Percentiles rank a stretch among this genome's conserved stretches.
These are phyloP conservation scores for Coecobrya sp. DNA, from an alignment of 2,888 invertebrate genomes.

Conservation along the genomic window DNA sequence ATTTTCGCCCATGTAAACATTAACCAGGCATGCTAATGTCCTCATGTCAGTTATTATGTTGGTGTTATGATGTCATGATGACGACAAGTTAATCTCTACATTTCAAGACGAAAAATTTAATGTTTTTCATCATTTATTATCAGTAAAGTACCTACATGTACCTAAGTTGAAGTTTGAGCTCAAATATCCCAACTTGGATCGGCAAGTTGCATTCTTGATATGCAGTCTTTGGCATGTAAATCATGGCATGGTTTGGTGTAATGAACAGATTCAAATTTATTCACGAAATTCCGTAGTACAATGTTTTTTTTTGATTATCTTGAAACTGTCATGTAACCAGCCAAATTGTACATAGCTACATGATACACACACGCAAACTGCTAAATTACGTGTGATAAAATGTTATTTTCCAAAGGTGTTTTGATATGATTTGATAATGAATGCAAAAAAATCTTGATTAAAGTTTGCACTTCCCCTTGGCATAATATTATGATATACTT, in stretches of 20 bases:
- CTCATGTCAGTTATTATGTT: slow-evolving; percentile 44
- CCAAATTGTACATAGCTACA: background rate
- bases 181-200: too few species aligned
- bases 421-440: slow-evolving; percentile 65
- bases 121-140: too few species aligned
- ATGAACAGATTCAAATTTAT: too few species aligned
- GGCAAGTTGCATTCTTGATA: too few species aligned
- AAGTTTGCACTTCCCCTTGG: background rate
- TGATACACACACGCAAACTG: background rate
- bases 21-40: slow-evolving; percentile 56
- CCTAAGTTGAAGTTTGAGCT: too few species aligned
- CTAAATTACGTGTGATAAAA: background rate
- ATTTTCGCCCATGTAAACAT: background rate
- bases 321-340: background rate
- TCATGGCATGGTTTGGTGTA: too few species aligned
- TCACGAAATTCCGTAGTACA: too few species aligned
- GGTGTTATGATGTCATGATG: background rate
- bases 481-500: background rate
- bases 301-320: background rate
- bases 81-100: slow-evolving; percentile 47
- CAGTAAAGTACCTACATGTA: too few species aligned
- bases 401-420: background rate
- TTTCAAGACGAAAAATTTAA: background rate
- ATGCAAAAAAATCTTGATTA: slow-evolving; percentile 41
- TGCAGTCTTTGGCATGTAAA: too few species aligned